Evolutionary conservation across 2,888 invertebrate genomes (phyloP), one percentile per base, ranked within the genome.

Genomic region (Lacanobia wlatinum): DNA sequence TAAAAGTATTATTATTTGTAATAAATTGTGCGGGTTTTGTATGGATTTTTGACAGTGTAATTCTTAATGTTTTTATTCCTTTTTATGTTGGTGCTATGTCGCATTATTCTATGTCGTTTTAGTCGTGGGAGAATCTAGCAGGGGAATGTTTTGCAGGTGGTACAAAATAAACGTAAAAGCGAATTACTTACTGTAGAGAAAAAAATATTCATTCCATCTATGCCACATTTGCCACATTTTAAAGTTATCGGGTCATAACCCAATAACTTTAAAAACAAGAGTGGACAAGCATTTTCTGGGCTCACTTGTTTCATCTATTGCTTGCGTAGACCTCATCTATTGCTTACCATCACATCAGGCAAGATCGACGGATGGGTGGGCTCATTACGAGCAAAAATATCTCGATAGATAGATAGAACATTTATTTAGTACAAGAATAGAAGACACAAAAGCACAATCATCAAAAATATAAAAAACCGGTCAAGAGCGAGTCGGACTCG

Each of bases 1-100:
- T 84, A 86, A 87, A 76, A 85, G 74, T 85, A 82, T 76, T 82
- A 87, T 67, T 85, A 80, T 83, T 85, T 78, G 84, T 78, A 78
- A 84, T 87, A 87, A 82, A 87, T 87, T 81, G 62, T 77, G 64
- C 28, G 40, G 58, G 70, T 65, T 76, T 84, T 86, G 67, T 78
- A 70, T 75, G 67, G 66, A 70, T 76, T 86, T 84, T 80, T 80
- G 80, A 82, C 84, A 67, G 61, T 21, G 78, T 80, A 81, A 76
- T 76, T 74, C 73, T 77, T 79, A 84, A 84, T 84, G 86, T 81
- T 80, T 79, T 78, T 71, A 71, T 84, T 80, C 65, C 55, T 68
- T 78, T 73, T 75, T 65, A 58, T 79, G 21, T 46, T 60, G 55
- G 53, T 46, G 70, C 69, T 64, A 65, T 76, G 76, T 80, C 75